Evolutionary conservation across 2,797 vertebrate species (phyloP), one percentile per base, ranked within the genome.

Genomic region (Calcarius lapponicus): DNA sequence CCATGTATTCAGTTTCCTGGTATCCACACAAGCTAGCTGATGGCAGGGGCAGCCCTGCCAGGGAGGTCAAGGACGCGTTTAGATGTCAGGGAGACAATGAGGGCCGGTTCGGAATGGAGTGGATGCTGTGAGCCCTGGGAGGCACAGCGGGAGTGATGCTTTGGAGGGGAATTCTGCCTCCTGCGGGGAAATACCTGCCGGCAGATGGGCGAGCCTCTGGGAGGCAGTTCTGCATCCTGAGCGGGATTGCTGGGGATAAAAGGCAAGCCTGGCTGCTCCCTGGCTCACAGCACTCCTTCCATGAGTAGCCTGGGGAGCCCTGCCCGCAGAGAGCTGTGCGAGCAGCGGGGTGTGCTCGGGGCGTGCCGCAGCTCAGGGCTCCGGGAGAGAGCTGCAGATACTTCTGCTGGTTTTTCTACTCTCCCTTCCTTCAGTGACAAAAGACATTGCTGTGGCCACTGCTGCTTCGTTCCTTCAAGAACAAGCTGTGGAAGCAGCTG

Each of bases 1-100:
- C 60, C 32, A 0, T 58, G 76, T 91, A 85, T 93, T 92, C 76
- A 29, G 91, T 94, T 95, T 96, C 93, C 76, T 86, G 78, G 64
- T 88, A 88, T 95, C 85, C 64, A 62, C 70, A 64, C 28, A 53
- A 72, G 73, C 42, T 48, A 62, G 50, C 7, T 72, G 80, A 38
- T 31, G 80, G 66, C 66, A 38, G 73, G 43, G 40, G 31, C 48
- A 72, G 85, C 69, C 58, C 80, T 73, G 70, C 11, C 8, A 43
- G 54, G 58, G 69, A 71, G 89, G 79, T 92, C 83, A 85, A 74
- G 94, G 94, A 45, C 2, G 0, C 50, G 60, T 83, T 87, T 51
- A 91, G 61, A 11, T 87, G 47, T 48, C 73, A 82, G 38, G 19
- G 71, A 86, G 78, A 96, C 66, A 76, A 80, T 66, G 78, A 65